Base-by-base conservation (phyloP, 2,113 vertebrate genomes). In the Psittacara wagleri region DNA sequence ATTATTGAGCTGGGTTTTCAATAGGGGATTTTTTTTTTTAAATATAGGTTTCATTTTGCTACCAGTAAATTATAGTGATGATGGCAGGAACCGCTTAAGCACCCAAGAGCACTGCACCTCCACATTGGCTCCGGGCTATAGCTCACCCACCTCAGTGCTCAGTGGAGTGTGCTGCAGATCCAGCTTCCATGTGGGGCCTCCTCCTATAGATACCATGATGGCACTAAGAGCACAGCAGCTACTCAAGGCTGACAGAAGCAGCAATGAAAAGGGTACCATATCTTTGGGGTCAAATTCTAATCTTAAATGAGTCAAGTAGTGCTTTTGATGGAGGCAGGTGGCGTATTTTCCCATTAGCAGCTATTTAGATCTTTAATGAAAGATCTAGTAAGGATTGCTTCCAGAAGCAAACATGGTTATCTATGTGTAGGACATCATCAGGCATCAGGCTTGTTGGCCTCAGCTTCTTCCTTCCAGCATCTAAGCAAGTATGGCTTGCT, bases 101-200 rank as follows among this genome's bases (percentile, higher is more conserved):
- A 82, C 20, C 16, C 35, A 55, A 35, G 20, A 64, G 57, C 18
- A 37, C 41, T 25, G 2, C 46, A 29, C 41, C 55, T 74, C 74
- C 55, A 23, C 33, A 49, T 8, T 13, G 28, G 10, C 39, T 86
- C 49, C 0, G 1, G 69, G 29, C 13, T 57, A 24, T 24, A 44
- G 57, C 33, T 85, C 41, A 51, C 29, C 6, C 29, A 55, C 4
- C 13, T 78, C 74, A 66, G 74, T 23, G n/a, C 14, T 4, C 59
- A 20, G 24, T 33, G 77, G 17, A 44, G 22, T 3, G 17, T 54
- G 64, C 39, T 48, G 6, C 0, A 0, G 31, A 61, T 35, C n/a
- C 80, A 76, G 24, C 4, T 44, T 51, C 25, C 3, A 2, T 1
- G 1, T 15, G 29, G 6, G n/a, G 16, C 74, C 37, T 17, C 10